Percentiles rank a stretch among this genome's conserved stretches.
Evolutionary conservation across 2,113 vertebrate genomes (phyloP).

Genomic region (Lophius piscatorius): DNA sequence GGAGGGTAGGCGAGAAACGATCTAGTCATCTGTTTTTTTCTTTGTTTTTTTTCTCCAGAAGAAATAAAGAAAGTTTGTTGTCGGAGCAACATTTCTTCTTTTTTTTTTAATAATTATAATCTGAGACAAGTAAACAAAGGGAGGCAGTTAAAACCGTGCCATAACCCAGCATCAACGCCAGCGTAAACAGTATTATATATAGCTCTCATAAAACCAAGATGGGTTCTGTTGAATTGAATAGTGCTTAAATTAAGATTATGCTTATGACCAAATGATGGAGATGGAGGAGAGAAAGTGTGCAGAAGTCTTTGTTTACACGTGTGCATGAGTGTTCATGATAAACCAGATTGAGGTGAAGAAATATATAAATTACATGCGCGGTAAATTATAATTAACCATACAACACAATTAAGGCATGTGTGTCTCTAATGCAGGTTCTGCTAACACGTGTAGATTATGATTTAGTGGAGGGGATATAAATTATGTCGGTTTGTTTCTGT

Average conservation of each 20-base stretch:
- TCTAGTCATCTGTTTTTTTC: slow-evolving; percentile 44
- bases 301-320: slow-evolving; percentile 26
- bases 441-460: no score
- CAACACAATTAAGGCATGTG: no score
- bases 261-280: slow-evolving; percentile 55
- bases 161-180: slow-evolving; percentile 14
- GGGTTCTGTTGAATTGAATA: slow-evolving; percentile 61
- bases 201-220: slow-evolving; percentile 53
- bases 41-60: slow-evolving; percentile 26
- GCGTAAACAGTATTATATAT: slow-evolving; percentile 63
- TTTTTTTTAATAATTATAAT: slow-evolving; percentile 36
- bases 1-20: slow-evolving; percentile 21
- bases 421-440: no score
- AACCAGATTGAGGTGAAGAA: no score
- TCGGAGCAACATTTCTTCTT: slow-evolving; percentile 37
- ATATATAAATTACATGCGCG: no score
- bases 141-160: slow-evolving; percentile 35
- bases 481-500: no score
- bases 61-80: slow-evolving; percentile 58
- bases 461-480: slow-evolving; percentile 12
- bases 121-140: slow-evolving; percentile 1
- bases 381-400: no score
- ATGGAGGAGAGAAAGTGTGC: slow-evolving; percentile 5
- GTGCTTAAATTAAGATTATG: slow-evolving; percentile 53
- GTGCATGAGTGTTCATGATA: no score